phyloP scores from a whole-genome alignment of 1,140 invertebrate species.

The Ectropis grisescens region DNA sequence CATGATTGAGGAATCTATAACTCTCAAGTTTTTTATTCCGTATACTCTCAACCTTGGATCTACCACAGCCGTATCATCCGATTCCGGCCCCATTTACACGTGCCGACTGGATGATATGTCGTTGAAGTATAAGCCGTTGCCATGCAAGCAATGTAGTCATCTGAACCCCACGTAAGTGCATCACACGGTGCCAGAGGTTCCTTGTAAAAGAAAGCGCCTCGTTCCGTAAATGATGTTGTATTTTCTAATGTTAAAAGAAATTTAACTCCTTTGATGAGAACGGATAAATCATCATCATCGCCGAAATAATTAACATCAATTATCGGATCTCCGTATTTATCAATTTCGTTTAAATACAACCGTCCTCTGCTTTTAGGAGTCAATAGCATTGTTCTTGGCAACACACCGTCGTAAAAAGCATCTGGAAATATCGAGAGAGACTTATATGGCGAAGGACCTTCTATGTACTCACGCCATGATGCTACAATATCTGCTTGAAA shows the following conservation, averaged over 20 bases:
- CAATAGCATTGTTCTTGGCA: conserved; percentile 20
- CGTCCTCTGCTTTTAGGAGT: conserved; percentile 73
- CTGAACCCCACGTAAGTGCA: conserved; percentile 71
- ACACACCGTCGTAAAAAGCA: conserved; percentile 14
- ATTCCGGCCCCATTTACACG: conserved; percentile 73
- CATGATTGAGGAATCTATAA: conserved; percentile 82
- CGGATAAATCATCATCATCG: conserved; percentile 72
- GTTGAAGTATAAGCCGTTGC: conserved; percentile 75
- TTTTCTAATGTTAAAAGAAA: conserved; percentile 25
- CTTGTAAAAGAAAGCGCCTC: conserved; percentile 71
- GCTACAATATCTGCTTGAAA: conserved; percentile 23
- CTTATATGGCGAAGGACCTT: conserved; percentile 13
- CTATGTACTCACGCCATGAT: conserved; percentile 12
- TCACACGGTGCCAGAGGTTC: conserved; percentile 74
- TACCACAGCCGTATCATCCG: conserved; percentile 56
- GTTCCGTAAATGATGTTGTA: conserved; percentile 70
- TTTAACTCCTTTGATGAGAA: conserved; percentile 48
- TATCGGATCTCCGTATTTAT: conserved; percentile 81
- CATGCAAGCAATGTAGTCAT: conserved; percentile 81
- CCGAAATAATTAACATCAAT: conserved; percentile 84
- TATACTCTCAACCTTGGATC: conserved; percentile 76
- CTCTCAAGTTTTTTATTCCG: conserved; percentile 75
- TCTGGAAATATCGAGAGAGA: conserved; percentile 15
- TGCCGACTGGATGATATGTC: conserved; percentile 73
- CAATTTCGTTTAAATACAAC: conserved; percentile 73